Base-by-base conservation (phyloP, 2,797 vertebrate species). In the Sternarchorhynchus goeldii region DNA sequence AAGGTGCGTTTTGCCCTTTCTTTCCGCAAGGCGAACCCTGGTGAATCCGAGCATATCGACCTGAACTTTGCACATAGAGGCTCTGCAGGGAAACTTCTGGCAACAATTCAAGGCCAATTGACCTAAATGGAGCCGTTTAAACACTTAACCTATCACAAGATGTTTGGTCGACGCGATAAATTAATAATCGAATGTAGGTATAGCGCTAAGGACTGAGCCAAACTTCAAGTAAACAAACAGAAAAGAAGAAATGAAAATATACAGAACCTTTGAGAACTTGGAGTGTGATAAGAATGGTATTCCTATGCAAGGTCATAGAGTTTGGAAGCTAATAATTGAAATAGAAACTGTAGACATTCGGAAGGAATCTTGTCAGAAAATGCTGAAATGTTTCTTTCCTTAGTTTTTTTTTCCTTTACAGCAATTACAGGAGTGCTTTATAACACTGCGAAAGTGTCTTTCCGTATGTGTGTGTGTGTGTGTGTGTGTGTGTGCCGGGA, bases 51-150 rank as follows among this genome's bases (percentile, higher is more conserved):
- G 17, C 34, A 25, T 34, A 65, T 64, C 3, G 50, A 58, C 59
- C 65, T 50, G 18, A 74, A 36, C 45, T 18, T 36, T 39, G 29
- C 59, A 41, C 57, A 50, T 18, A 63, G 55, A 53, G 65, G 65
- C n/a, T 20, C 57, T 45, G 68, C 41, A 50, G 68, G 64, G 18
- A 72, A 68, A 81, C 64, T 73, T 66, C 78, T 72, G 73, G 79
- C 77, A 34, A 32, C 59, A 41, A n/a, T 57, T 68, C 76, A 76
- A 10, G 76, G 79, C 57, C 63, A 68, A 81, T 72, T 79, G 63
- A 72, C 64, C 64, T 79, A 77, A 79, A 73, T 73, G 67, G 25
- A 29, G 14, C 56, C 67, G 21, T 53, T 78, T 75, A 78, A 75
- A 71, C 59, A 31, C 66, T 67, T 55, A 71, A 21, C 55, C 32